A percentile compares a stretch with the other conserved stretches of the same genome.
Evolutionary conservation across 2,888 invertebrate species (phyloP).

Genomic region (Cephus runcator): DNA sequence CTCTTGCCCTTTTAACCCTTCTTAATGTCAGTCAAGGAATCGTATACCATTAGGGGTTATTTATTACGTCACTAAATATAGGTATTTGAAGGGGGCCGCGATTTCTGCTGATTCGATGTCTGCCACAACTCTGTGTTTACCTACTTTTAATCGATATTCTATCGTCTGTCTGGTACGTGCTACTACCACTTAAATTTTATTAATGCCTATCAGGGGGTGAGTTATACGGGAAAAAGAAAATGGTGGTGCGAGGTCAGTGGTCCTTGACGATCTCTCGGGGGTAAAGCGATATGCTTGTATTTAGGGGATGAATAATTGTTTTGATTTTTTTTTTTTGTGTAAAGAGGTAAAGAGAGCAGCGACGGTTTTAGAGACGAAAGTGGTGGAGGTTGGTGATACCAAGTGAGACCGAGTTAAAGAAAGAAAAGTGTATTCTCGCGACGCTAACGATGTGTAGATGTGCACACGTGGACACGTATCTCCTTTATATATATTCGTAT

Average conservation of each 20-base stretch:
- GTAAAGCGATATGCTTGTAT: background rate
- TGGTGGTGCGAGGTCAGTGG: background rate
- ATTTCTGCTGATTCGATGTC: background rate
- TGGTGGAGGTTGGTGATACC: background rate
- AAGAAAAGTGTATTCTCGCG: constrained; percentile 2
- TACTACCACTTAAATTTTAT: background rate
- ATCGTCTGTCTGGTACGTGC: background rate
- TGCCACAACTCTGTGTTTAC: background rate
- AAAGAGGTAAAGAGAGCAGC: background rate
- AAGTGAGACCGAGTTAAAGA: constrained; percentile 2
- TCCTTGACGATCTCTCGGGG: background rate
- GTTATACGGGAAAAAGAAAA: background rate
- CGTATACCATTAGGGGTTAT: background rate
- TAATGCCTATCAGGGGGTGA: background rate
- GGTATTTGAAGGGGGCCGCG: background rate
- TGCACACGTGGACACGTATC: background rate
- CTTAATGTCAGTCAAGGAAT: background rate
- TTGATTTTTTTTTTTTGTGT: background rate
- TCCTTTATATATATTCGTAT: background rate
- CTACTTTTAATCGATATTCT: background rate
- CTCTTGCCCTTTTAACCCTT: background rate
- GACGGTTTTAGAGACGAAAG: background rate
- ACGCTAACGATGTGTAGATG: background rate
- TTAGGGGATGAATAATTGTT: background rate
- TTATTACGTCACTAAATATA: background rate